Percentiles rank a stretch among this genome's conserved stretches.
Evolutionary conservation across 2,113 vertebrate genomes (phyloP).

Genomic region (Pyxicephalus adspersus): DNA sequence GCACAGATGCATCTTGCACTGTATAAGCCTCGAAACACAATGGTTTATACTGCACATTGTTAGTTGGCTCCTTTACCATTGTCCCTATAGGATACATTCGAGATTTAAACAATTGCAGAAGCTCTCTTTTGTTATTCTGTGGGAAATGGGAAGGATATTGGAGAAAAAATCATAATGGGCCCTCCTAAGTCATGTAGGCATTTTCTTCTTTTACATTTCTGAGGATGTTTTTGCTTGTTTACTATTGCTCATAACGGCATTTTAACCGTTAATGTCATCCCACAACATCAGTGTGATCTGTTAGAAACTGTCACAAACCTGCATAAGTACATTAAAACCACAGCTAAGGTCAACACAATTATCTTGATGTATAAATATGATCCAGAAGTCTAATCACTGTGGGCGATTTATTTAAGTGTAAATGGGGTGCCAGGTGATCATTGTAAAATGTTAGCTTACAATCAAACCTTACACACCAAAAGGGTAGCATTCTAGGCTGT

Average conservation of each 20-base stretch:
- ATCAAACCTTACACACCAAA: not conserved
- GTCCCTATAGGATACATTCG: too few species aligned
- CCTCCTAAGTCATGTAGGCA: not conserved
- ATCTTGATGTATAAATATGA: conserved; percentile 14
- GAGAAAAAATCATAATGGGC: not conserved
- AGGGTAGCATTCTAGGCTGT: not conserved
- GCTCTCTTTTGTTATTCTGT: not conserved
- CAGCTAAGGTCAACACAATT: conserved; percentile 4
- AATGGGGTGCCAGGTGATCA: not conserved
- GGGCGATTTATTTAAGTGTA: not conserved
- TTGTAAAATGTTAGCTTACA: not conserved
- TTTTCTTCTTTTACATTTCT: not conserved
- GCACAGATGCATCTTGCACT: too few species aligned
- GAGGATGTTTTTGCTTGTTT: conserved; percentile 14
- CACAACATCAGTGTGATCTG: not conserved
- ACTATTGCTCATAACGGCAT: not conserved
- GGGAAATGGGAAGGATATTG: not conserved
- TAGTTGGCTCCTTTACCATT: too few species aligned
- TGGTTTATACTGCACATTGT: too few species aligned
- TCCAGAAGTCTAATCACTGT: not conserved
- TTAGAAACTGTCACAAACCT: conserved; percentile 19
- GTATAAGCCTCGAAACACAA: too few species aligned
- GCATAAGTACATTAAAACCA: conserved; percentile 25
- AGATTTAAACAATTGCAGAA: too few species aligned
- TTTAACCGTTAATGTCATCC: conserved; percentile 25